phyloP scores from a whole-genome alignment of 1,140 invertebrate genomes.

The Tetragnatha versicolor region DNA sequence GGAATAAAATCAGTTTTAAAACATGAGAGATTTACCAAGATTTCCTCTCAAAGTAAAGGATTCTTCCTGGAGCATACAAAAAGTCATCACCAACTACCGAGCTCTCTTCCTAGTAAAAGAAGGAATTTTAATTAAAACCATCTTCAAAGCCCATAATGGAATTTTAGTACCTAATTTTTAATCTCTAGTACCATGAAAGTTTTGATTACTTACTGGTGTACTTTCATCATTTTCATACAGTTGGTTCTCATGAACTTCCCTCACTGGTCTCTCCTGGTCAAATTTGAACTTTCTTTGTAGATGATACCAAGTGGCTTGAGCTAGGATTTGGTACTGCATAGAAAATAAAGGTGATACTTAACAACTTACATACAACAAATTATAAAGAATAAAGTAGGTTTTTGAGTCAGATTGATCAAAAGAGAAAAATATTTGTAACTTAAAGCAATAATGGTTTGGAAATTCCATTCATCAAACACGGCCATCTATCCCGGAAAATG shows the following conservation, averaged over 20 bases:
- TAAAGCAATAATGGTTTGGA: too few species aligned
- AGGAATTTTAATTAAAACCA: too few species aligned
- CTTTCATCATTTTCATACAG: background rate
- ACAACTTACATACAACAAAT: too few species aligned
- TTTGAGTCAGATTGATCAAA: too few species aligned
- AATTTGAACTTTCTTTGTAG: conserved; percentile 1
- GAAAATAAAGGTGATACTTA: too few species aligned
- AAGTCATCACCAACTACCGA: too few species aligned
- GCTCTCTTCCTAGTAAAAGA: too few species aligned
- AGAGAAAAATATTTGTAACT: too few species aligned
- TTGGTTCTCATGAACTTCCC: conserved; percentile 20
- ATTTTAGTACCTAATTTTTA: background rate
- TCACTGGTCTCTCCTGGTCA: background rate
- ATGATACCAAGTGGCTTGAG: conserved; percentile 24
- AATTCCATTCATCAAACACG: too few species aligned
- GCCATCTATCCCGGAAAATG: too few species aligned
- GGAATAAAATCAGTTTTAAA: too few species aligned
- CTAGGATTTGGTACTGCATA: conserved; percentile 30
- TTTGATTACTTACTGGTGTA: conserved; percentile 5
- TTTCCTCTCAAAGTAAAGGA: conserved; percentile 36
- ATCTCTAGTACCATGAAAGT: background rate
- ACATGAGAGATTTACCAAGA: conserved; percentile 8
- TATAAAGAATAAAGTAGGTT: too few species aligned
- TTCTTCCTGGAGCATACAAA: conserved; percentile 37
- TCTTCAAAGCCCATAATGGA: background rate